Conservation (phyloP, 2,797 vertebrate species). For the Enteromius radiatus region DNA sequence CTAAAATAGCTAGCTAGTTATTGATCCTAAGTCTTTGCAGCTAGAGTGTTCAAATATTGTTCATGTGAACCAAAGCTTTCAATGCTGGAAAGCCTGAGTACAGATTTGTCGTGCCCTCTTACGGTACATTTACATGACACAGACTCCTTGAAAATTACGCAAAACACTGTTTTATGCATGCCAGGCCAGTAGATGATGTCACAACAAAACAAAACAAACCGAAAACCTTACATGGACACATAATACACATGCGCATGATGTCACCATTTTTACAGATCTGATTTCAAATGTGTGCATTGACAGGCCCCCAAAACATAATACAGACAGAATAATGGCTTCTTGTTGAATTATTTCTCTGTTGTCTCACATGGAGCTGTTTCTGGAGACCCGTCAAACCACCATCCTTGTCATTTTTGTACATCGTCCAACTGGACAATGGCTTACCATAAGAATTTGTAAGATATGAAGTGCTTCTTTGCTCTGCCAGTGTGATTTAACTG, state of each 20-base stretch:
- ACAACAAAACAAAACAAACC: no score
- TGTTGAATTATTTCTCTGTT: neutral
- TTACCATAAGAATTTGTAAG: constrained; percentile 32
- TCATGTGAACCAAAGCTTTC: neutral
- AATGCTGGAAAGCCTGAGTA: neutral
- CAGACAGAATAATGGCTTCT: neutral
- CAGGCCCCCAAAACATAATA: no score
- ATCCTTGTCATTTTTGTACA: constrained; percentile 43
- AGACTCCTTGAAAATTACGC: neutral
- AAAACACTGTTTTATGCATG: neutral
- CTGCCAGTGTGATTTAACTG: constrained; percentile 17
- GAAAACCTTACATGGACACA: no score
- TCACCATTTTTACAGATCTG: no score
- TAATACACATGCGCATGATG: no score
- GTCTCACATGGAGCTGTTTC: neutral
- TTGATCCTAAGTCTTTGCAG: neutral
- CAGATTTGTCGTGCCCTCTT: neutral
- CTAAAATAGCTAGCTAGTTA: neutral
- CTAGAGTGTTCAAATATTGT: neutral
- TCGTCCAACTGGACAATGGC: neutral
- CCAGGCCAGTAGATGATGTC: neutral
- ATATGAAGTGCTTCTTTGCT: constrained; percentile 43
- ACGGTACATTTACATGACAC: neutral
- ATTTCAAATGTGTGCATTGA: neutral
- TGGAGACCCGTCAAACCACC: neutral